These are phyloP conservation scores for Porites cylindrica DNA, from an alignment of 92 coral and sea anemone species.

Conservation along the genomic window DNA sequence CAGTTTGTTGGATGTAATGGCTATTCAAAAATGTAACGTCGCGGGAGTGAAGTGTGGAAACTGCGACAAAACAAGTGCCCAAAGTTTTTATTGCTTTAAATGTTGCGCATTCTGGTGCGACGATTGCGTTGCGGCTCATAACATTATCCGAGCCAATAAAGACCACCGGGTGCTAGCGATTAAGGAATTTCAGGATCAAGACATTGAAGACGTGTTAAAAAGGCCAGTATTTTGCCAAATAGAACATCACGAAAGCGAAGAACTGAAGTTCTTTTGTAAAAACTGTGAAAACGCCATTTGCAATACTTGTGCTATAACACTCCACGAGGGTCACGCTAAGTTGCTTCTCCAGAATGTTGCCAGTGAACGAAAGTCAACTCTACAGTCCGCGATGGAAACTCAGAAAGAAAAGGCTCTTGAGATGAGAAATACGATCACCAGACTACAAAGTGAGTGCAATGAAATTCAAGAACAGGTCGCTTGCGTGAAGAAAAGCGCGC, in stretches of 20 bases:
- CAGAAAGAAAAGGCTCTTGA: background rate
- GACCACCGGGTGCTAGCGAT: conserved; percentile 22
- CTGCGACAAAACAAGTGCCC: too few relatives aligned
- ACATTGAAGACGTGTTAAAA: background rate
- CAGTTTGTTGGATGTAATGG: conserved; percentile 23
- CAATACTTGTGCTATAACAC: background rate
- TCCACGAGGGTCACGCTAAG: conserved; percentile 4
- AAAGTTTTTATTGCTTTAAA: background rate
- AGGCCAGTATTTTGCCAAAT: conserved; percentile 19
- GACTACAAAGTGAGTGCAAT: background rate
- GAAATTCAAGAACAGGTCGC: background rate
- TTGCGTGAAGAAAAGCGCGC: background rate
- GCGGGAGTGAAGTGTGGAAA: too few relatives aligned
- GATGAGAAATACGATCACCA: background rate
- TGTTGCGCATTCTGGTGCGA: conserved; percentile 23
- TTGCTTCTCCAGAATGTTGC: background rate
- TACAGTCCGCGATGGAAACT: background rate
- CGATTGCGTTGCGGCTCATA: conserved; percentile 4
- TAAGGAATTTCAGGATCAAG: conserved; percentile 26
- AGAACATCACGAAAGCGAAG: background rate
- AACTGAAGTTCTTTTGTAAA: conserved; percentile 22
- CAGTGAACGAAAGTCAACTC: background rate
- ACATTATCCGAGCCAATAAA: conserved; percentile 4
- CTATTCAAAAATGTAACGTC: too few relatives aligned
- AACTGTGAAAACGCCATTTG: conserved; percentile 1